Evolutionary conservation across 2,113 vertebrate species (phyloP).

Genomic region (Micromys minutus): DNA sequence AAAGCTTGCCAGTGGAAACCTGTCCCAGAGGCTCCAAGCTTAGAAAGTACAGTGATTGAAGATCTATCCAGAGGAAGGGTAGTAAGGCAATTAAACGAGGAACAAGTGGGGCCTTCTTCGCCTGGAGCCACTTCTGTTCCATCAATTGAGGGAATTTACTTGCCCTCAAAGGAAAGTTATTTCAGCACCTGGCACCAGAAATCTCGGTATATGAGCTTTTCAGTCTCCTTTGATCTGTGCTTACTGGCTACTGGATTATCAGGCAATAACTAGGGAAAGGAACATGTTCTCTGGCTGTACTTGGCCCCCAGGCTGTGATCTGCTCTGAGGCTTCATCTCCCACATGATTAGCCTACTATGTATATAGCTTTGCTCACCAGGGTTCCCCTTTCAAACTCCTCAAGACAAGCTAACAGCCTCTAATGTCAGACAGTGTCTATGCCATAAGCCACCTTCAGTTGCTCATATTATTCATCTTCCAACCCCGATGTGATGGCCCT

Average conservation of each 20-base stretch:
- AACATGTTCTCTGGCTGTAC: conserved; percentile 49
- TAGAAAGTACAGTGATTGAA: conserved; percentile 78
- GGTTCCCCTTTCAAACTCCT: not conserved
- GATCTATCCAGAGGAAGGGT: conserved; percentile 73
- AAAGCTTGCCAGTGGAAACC: conserved; percentile 79
- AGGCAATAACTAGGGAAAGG: conserved; percentile 54
- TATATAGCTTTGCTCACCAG: not conserved
- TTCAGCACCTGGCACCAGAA: conserved; percentile 77
- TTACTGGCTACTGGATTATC: conserved; percentile 67
- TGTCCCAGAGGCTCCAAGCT: conserved; percentile 76
- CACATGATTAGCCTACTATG: not conserved
- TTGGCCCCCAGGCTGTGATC: not conserved
- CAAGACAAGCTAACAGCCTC: not conserved
- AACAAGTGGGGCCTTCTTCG: conserved; percentile 69
- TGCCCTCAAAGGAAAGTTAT: conserved; percentile 77
- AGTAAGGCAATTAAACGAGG: conserved; percentile 72
- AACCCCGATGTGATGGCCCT: not conserved
- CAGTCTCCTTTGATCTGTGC: conserved; percentile 72
- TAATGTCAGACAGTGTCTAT: not conserved
- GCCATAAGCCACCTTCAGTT: not conserved
- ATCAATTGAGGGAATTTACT: conserved; percentile 78
- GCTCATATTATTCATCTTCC: not conserved
- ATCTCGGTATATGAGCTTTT: conserved; percentile 65
- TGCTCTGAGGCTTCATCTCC: not conserved
- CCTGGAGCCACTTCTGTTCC: conserved; percentile 78